These are phyloP conservation scores for Philypnodon macrostomus DNA, from an alignment of 2,797 vertebrate genomes.

Conservation along the genomic window DNA sequence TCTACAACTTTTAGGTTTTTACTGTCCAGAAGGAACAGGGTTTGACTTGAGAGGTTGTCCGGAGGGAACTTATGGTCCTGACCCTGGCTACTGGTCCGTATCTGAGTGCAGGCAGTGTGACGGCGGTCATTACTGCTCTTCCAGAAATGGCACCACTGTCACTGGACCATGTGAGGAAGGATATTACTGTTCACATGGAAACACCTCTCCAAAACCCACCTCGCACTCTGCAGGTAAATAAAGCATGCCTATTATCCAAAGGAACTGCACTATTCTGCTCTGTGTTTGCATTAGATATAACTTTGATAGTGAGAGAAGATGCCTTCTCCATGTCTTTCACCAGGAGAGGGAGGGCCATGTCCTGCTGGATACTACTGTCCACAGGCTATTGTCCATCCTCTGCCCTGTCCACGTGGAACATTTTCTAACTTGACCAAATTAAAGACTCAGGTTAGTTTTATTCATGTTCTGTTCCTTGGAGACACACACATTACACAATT, in stretches of 20 bases:
- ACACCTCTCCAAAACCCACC: slow-evolving; percentile 73
- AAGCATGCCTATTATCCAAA: background rate
- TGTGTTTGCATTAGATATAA: background rate
- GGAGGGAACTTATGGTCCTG: slow-evolving; percentile 78
- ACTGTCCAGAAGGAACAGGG: slow-evolving; percentile 81
- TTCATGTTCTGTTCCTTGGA: slow-evolving; percentile 8
- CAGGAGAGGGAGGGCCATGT: slow-evolving; percentile 82
- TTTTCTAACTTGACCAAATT: slow-evolving; percentile 78
- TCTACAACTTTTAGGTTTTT: slow-evolving; percentile 78
- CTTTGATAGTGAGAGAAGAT: slow-evolving; percentile 19
- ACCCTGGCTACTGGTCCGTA: slow-evolving; percentile 64
- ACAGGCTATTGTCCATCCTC: slow-evolving; percentile 70
- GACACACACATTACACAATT: slow-evolving; percentile 29
- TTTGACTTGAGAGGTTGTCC: slow-evolving; percentile 80
- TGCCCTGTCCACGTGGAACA: slow-evolving; percentile 82
- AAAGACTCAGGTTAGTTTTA: slow-evolving; percentile 71
- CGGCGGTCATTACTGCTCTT: slow-evolving; percentile 81
- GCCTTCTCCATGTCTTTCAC: slow-evolving; percentile 27
- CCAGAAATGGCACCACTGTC: slow-evolving; percentile 76
- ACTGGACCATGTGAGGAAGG: slow-evolving; percentile 80
- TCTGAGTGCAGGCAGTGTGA: slow-evolving; percentile 80
- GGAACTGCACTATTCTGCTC: background rate
- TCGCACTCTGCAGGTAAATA: slow-evolving; percentile 66
- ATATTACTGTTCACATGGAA: slow-evolving; percentile 81
- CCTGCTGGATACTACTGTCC: slow-evolving; percentile 85